Evolutionary conservation across 2,797 vertebrate genomes (phyloP).

Genomic region (Phaenicophaeus curvirostris): DNA sequence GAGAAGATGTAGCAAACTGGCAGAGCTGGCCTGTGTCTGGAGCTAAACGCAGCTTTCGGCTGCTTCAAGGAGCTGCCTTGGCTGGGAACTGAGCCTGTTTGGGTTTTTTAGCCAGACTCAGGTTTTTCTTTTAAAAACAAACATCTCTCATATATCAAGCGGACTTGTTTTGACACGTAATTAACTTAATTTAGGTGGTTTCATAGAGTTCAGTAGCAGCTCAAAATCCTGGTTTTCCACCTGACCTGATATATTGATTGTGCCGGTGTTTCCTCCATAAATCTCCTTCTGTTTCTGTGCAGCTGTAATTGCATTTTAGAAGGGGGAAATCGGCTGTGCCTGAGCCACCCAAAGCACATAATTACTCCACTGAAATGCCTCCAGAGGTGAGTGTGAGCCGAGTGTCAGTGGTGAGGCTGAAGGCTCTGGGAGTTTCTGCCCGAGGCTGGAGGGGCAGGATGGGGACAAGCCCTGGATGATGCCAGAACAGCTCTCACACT

Average conservation of each 20-base stretch:
- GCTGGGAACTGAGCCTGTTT: background rate
- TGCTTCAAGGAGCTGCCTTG: fast-evolving
- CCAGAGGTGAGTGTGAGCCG: background rate
- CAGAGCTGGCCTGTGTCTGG: no score
- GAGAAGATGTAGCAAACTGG: no score
- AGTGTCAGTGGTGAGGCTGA: background rate
- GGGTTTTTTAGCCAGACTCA: background rate
- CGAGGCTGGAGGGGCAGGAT: background rate
- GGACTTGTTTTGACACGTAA: background rate
- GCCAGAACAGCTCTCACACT: fast-evolving
- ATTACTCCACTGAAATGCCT: background rate
- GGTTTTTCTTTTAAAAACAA: background rate
- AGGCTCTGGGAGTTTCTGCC: background rate
- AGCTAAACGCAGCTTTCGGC: background rate
- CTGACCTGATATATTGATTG: conserved; percentile 14
- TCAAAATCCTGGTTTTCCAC: background rate
- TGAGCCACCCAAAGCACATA: background rate
- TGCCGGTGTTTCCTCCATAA: background rate
- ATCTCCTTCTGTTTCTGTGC: background rate
- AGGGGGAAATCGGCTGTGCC: background rate
- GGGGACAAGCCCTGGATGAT: background rate
- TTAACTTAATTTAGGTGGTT: conserved; percentile 30
- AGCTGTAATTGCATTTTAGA: background rate
- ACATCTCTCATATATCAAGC: background rate
- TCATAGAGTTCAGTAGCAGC: conserved; percentile 23